Evolutionary conservation across 2,797 vertebrate species (phyloP).

Genomic region (Myotis planiceps): DNA sequence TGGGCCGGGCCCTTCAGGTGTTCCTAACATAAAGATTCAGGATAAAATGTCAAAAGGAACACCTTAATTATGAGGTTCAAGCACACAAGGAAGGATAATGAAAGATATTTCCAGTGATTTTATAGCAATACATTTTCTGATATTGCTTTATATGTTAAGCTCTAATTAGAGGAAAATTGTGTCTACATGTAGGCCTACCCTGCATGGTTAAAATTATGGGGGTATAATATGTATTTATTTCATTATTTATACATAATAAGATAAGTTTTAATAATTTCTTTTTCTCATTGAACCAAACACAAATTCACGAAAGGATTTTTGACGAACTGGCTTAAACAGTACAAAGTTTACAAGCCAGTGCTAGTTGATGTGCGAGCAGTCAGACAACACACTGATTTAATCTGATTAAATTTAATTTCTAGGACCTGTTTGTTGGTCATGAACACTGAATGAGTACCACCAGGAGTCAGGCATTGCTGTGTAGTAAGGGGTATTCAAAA

Average conservation of each 20-base stretch:
- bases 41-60: neutral
- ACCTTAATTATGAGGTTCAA: neutral
- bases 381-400: neutral
- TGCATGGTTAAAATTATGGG: neutral
- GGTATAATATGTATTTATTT: neutral
- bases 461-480: fast-evolving
- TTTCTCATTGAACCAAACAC: neutral
- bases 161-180: neutral
- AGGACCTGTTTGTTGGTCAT: neutral
- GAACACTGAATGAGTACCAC: neutral
- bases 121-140: neutral
- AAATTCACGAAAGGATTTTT: neutral
- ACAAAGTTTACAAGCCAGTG: neutral
- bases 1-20: neutral
- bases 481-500: neutral
- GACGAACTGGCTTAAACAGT: neutral
- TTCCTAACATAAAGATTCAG: neutral
- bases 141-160: neutral
- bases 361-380: neutral
- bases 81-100: neutral
- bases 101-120: neutral
- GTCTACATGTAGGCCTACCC: neutral
- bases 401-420: neutral
- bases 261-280: neutral
- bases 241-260: neutral